phyloP scores from a whole-genome alignment of 2,113 vertebrate species.

The Thalassarche chlororhynchos region DNA sequence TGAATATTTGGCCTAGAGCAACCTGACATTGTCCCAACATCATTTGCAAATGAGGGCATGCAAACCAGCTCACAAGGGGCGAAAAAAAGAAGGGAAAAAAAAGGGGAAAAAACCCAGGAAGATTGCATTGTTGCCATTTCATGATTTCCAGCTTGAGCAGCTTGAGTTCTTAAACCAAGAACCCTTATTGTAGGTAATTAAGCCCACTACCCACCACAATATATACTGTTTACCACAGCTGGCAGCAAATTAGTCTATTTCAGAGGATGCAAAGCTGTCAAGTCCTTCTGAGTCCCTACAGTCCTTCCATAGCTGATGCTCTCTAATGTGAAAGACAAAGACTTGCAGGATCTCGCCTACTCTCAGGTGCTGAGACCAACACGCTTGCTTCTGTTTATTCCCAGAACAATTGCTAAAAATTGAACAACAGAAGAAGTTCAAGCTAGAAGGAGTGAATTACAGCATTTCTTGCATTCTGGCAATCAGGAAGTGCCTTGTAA shows the following conservation, averaged over 20 bases:
- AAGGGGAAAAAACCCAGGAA: background rate
- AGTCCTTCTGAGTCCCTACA: background rate
- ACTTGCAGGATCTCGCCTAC: background rate
- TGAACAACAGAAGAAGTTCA: background rate
- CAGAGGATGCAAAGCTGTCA: background rate
- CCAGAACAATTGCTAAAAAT: background rate
- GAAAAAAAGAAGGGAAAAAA: no score
- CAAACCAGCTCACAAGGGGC: background rate
- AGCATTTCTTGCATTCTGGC: background rate
- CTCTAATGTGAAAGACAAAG: background rate
- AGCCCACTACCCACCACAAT: background rate
- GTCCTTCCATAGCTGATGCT: background rate
- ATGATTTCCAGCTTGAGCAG: background rate
- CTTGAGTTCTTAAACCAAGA: background rate
- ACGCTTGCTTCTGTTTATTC: background rate
- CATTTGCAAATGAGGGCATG: background rate
- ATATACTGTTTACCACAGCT: background rate
- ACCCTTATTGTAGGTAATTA: background rate
- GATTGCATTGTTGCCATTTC: background rate
- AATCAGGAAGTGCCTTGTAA: background rate
- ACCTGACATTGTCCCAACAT: conserved; percentile 6
- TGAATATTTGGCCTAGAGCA: conserved; percentile 11
- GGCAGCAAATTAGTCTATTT: background rate
- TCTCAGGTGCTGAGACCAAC: background rate
- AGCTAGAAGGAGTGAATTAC: background rate